phyloP scores from a whole-genome alignment of 1,140 invertebrate species.

The Mamestra configurata region DNA sequence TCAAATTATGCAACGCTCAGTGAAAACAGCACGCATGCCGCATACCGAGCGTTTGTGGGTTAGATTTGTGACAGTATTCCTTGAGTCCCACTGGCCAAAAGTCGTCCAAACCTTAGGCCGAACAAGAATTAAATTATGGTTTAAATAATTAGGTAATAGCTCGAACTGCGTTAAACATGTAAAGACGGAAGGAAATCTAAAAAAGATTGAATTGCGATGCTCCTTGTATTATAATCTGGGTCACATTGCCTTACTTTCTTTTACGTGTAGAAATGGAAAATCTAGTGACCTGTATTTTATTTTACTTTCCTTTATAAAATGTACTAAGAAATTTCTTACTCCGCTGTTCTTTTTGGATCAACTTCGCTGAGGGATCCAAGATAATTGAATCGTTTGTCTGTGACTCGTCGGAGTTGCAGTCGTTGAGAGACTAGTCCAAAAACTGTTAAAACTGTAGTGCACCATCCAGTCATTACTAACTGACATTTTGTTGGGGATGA shows the following conservation, averaged over 20 bases:
- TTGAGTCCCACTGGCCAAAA: slow-evolving; percentile 31
- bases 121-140: not conserved
- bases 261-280: not conserved
- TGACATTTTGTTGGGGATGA: too few relatives aligned
- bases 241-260: slow-evolving; percentile 23
- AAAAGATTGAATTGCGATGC: not conserved
- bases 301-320: not conserved
- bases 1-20: slow-evolving; percentile 65
- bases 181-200: not conserved
- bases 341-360: too few relatives aligned
- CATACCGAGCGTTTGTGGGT: slow-evolving; percentile 55
- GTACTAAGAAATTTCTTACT: not conserved
- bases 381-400: too few relatives aligned
- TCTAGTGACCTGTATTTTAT: not conserved
- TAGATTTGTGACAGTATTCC: slow-evolving; percentile 46
- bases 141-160: not conserved
- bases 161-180: not conserved
- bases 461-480: too few relatives aligned
- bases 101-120: not conserved
- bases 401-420: too few relatives aligned
- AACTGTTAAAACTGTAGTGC: too few relatives aligned
- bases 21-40: slow-evolving; percentile 61
- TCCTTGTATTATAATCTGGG: not conserved
- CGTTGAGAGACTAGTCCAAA: too few relatives aligned
- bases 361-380: too few relatives aligned